phyloP scores from a whole-genome alignment of 1,140 invertebrate species.

The Dinothrombium tinctorium region DNA sequence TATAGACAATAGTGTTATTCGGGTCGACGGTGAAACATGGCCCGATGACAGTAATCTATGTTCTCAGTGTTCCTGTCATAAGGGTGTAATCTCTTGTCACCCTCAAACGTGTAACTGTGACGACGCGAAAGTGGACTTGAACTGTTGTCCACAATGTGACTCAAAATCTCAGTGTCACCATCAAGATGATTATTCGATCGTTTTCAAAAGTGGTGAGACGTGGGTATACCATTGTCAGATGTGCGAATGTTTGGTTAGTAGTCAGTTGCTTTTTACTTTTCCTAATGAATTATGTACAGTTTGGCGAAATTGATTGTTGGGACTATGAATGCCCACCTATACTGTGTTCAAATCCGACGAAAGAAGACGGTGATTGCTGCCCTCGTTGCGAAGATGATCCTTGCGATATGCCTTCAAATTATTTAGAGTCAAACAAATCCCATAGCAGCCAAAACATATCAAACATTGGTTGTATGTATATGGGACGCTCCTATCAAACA shows the following conservation, averaged over 20 bases:
- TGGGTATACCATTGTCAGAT: conserved; percentile 16
- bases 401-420: conserved; percentile 14
- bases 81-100: conserved; percentile 13
- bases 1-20: neutral
- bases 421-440: neutral
- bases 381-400: conserved; percentile 39
- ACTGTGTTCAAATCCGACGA: conserved; percentile 37
- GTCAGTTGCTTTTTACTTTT: neutral
- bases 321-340: conserved; percentile 51
- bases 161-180: conserved; percentile 11
- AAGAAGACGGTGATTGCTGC: conserved; percentile 38
- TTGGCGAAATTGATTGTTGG: conserved; percentile 71
- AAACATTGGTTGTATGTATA: conserved; percentile 20
- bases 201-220: conserved; percentile 14
- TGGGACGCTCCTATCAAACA: conserved; percentile 31
- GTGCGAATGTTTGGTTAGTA: conserved; percentile 16
- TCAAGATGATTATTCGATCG: conserved; percentile 10
- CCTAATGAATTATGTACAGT: conserved; percentile 22
- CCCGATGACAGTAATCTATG: conserved; percentile 4
- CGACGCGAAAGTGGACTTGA: conserved; percentile 8
- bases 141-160: conserved; percentile 15
- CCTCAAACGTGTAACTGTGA: conserved; percentile 13
- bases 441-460: too few species aligned
- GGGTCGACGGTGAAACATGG: conserved; percentile 2
- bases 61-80: conserved; percentile 11